Evolutionary conservation across 2,888 invertebrate genomes (phyloP).

Genomic region (Stenodema calcarata): DNA sequence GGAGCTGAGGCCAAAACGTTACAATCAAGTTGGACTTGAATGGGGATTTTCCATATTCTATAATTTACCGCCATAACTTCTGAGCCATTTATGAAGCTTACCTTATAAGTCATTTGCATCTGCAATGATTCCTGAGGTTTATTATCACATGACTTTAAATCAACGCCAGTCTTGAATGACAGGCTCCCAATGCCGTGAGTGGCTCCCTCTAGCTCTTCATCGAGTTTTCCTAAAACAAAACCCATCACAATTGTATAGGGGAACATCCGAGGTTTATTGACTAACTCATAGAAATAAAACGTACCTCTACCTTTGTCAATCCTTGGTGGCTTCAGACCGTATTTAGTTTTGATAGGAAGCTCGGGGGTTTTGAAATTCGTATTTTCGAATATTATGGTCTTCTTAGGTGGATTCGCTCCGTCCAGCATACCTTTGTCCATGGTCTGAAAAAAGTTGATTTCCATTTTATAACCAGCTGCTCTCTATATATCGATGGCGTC

Average conservation of each 20-base stretch:
- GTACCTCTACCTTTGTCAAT: constrained; percentile 57
- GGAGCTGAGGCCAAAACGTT: no score
- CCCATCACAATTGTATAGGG: neutral
- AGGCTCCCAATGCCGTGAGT: constrained; percentile 47
- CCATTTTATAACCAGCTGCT: neutral
- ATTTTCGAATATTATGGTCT: constrained; percentile 90
- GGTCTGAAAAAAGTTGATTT: constrained; percentile 55
- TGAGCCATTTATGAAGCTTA: no score
- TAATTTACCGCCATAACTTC: no score
- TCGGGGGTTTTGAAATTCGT: constrained; percentile 75
- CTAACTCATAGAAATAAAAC: neutral
- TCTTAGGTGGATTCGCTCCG: constrained; percentile 79
- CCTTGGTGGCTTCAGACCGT: constrained; percentile 61
- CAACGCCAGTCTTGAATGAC: constrained; percentile 55
- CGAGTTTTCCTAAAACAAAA: constrained; percentile 47
- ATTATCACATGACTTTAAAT: constrained; percentile 52
- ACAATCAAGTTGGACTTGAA: no score
- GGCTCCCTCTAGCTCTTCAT: constrained; percentile 55
- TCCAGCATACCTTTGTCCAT: constrained; percentile 71
- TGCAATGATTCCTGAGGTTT: constrained; percentile 56
- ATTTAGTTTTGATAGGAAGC: constrained; percentile 70
- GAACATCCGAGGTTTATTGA: no score
- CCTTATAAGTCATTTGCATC: constrained; percentile 73
- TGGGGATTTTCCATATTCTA: no score
- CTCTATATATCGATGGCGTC: no score